Evolutionary conservation across 2,797 vertebrate species (phyloP), one percentile per base, ranked within the genome.

Genomic region (Dicrostonyx torquatus): DNA sequence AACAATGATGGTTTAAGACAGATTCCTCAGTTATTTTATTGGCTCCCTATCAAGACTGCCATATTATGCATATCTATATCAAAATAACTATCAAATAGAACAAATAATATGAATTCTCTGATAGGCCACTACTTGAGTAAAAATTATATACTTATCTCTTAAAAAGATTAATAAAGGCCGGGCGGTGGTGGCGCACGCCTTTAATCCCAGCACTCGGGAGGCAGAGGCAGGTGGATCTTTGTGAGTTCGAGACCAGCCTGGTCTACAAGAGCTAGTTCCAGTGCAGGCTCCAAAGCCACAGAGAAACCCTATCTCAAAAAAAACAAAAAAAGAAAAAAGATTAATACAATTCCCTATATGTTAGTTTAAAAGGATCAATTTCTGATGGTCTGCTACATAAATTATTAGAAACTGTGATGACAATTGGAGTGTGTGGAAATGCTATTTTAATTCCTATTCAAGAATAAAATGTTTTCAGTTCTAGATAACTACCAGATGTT

Each of bases 391-490:
- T 60, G 5, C 73, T 87, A 31, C 26, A 45, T 31, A 37, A 37
- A 78, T 45, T 73, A 86, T 89, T 89, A 91, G 53, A 87, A 91
- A 3, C 20, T 55, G 6, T 24, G 4, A 68, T 76, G 80, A 79
- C 88, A 92, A 48, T 79, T 10, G 80, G 3, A 55, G 13, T 48
- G 17, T 34, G 31, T 53, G 24, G 18, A 91, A 78, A 82, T 91
- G 86, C 34, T 91, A 45, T 55, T 87, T 94, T 87, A 93, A 87
- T 84, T 75, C 31, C 14, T 89, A 79, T 78, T 40, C 17, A 86
- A 86, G 14, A 83, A 76, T 45, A 80, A 85, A 50, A 86, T 60
- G 50, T 29, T 91, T 93, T 17, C 31, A 48, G 24, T n/a, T 77
- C 68, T 70, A 91, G 5, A 40, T 78, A 91, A 76, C 26, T 79